Percentiles rank a stretch among this genome's conserved stretches.
Conservation (phyloP, 2,797 vertebrate genomes). For the Cyprinodon diabolis region DNA sequence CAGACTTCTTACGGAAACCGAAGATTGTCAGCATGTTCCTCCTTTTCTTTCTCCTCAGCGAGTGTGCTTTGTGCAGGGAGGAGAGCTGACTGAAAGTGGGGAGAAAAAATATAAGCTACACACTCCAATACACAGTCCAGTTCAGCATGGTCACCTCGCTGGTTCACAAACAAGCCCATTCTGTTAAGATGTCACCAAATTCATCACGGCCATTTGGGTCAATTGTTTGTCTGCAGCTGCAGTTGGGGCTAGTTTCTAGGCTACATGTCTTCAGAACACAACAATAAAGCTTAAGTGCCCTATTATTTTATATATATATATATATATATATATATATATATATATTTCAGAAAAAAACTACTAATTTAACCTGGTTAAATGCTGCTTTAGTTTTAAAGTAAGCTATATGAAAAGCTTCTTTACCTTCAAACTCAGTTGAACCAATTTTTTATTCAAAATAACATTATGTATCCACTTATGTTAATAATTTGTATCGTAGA, state of each 20-base stretch:
- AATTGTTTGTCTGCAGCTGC: conserved; percentile 32
- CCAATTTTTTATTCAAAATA: too few species aligned
- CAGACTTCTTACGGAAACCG: conserved; percentile 77
- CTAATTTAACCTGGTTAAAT: too few species aligned
- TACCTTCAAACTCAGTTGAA: too few species aligned
- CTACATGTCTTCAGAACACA: conserved; percentile 46
- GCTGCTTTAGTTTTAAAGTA: too few species aligned
- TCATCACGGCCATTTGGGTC: conserved; percentile 19
- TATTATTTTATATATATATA: not conserved
- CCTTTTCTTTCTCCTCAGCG: conserved; percentile 80
- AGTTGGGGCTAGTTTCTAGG: conserved; percentile 59
- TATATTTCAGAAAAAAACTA: too few species aligned
- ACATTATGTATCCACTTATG: too few species aligned
- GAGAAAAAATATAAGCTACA: conserved; percentile 39
- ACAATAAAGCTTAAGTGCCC: conserved; percentile 45
- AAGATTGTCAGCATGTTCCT: conserved; percentile 81
- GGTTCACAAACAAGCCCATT: conserved; percentile 22
- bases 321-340: not conserved
- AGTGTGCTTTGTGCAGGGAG: conserved; percentile 79
- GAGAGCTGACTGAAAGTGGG: conserved; percentile 75
- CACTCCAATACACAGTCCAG: conserved; percentile 7
- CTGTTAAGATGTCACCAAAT: conserved; percentile 19
- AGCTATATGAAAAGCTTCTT: too few species aligned
- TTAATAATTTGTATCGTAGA: too few species aligned
- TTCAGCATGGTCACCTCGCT: conserved; percentile 3